phyloP scores from a whole-genome alignment of 2,113 vertebrate genomes.

The Nothocercus nigrocapillus region DNA sequence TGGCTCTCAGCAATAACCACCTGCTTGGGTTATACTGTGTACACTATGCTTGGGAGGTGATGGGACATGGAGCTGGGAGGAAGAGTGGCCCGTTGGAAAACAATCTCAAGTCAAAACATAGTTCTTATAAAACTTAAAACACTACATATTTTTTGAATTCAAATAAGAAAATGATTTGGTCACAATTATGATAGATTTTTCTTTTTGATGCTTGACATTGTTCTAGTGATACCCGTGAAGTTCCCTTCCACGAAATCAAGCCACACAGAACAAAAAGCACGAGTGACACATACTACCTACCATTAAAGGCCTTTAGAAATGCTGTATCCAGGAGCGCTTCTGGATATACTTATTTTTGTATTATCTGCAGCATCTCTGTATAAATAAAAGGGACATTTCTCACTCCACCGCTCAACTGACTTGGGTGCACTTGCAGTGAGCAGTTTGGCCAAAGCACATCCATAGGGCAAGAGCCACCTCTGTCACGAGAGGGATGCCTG shows the following conservation, averaged over 20 bases:
- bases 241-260: not conserved
- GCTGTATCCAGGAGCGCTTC: not conserved
- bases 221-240: not conserved
- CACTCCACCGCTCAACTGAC: not conserved
- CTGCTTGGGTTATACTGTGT: not conserved
- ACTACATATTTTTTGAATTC: not conserved
- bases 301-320: not conserved
- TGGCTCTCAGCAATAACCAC: not conserved
- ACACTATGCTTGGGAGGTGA: not conserved
- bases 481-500: not conserved
- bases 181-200: not conserved
- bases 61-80: accelerated
- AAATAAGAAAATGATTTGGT: not conserved
- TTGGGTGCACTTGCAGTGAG: not conserved
- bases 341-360: not conserved
- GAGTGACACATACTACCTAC: not conserved
- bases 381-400: not conserved
- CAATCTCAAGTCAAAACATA: not conserved
- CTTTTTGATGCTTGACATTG: not conserved
- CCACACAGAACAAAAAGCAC: not conserved
- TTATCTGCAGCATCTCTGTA: not conserved
- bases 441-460: not conserved
- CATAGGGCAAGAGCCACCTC: not conserved
- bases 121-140: not conserved
- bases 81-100: accelerated